Evolutionary conservation across 2,888 invertebrate genomes (phyloP), one percentile per base, ranked within the genome.

Genomic region (Caenorhabditis plicata): DNA sequence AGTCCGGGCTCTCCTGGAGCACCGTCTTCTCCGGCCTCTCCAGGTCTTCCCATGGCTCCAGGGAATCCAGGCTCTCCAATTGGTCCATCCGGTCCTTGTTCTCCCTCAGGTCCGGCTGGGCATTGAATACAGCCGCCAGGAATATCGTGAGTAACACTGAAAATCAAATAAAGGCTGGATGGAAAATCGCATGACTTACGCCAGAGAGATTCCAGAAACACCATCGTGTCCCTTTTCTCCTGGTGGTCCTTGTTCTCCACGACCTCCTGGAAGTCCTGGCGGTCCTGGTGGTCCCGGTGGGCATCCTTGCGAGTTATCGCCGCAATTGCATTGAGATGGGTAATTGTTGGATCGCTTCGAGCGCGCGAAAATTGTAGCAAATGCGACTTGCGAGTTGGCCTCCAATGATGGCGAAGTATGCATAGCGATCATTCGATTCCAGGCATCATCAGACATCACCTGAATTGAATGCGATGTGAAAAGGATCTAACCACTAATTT

Each of bases 281-380:
- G 65, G 61, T 54, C 68, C 68, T 52, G 71, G 71, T 35, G 71
- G 71, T 55, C 71, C 71, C n/a, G 71, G 54, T 47, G 71, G 71
- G 56, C 71, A 71, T 22, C 68, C 68, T 15, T 53, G 43, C 13
- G 66, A 64, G 33, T 63, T 64, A 39, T 48, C 53, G 25, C 53
- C 62, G 47, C 71, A 71, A 39, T 64, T 60, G 43, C 71, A 71
- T 20, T 60, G 60, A 25, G 54, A 49, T 47, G 53, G 53, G 36
- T 61, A 41, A n/a, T n/a, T n/a, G 44, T 42, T 50, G 38, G 39
- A n/a, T 44, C 64, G 55, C 22, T 64, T 57, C 43, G 50, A 26
- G 17, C 64, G 36, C 7, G 39, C 40, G 56, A 64, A 54, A 40
- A 64, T 47, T 36, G 64, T 63, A 43, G 66, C 64, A 53, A 71